phyloP scores from a whole-genome alignment of 2,888 invertebrate genomes.

The Oligia strigilis region DNA sequence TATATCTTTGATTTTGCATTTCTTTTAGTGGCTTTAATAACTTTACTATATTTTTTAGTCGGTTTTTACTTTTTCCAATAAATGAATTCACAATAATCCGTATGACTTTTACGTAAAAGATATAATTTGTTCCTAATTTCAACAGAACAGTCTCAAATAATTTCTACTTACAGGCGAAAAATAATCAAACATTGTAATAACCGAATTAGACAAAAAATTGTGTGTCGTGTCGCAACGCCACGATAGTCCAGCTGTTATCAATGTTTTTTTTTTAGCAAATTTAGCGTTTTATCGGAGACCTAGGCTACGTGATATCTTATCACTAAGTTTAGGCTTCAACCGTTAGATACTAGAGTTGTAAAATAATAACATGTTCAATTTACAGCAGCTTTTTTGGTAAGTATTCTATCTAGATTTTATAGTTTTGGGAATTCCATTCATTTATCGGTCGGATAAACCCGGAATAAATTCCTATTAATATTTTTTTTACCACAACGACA shows the following conservation, averaged over 20 bases:
- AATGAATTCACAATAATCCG: neutral
- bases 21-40: neutral
- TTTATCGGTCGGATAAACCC: neutral
- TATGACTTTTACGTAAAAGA: neutral
- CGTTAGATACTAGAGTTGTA: conserved; percentile 55
- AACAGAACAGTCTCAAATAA: neutral
- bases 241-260: conserved; percentile 82
- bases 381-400: conserved; percentile 23
- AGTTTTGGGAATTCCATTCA: neutral
- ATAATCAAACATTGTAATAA: conserved; percentile 36
- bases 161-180: neutral
- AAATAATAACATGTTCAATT: conserved; percentile 54
- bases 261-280: conserved; percentile 81
- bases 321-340: conserved; percentile 81
- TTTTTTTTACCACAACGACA: too few species aligned
- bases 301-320: conserved; percentile 87
- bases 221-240: conserved; percentile 61
- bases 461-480: neutral
- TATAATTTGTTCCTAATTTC: neutral
- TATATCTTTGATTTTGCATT: neutral
- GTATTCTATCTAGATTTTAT: neutral
- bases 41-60: neutral
- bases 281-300: conserved; percentile 88
- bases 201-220: conserved; percentile 59
- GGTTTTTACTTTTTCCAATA: neutral